phyloP scores from a whole-genome alignment of 2,888 invertebrate genomes.

The Cheilosia vulpina region DNA sequence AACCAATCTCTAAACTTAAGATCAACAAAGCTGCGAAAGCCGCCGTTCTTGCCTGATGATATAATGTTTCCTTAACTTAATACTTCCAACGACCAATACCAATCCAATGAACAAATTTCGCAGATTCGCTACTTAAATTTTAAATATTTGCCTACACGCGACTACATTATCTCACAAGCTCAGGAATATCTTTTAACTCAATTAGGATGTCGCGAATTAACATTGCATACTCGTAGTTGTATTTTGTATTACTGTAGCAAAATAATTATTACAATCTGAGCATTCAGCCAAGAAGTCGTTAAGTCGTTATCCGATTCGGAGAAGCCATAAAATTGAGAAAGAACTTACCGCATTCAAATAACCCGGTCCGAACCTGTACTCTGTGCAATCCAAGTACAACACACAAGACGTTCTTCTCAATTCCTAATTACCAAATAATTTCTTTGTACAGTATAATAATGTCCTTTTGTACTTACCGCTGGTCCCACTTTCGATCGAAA shows the following conservation, averaged over 20 bases:
- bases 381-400: not conserved
- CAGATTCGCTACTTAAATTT: no score
- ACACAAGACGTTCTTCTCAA: not conserved
- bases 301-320: slow-evolving; percentile 26
- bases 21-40: no score
- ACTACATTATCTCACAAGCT: not conserved
- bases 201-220: not conserved
- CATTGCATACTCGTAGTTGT: not conserved
- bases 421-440: slow-evolving; percentile 37
- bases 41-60: no score
- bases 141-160: no score
- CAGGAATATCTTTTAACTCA: not conserved
- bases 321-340: slow-evolving; percentile 3
- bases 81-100: no score
- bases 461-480: not conserved
- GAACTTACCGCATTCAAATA: slow-evolving; percentile 25
- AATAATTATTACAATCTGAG: not conserved
- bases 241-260: slow-evolving; percentile 1
- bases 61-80: no score
- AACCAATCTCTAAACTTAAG: no score
- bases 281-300: not conserved
- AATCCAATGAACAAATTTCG: no score
- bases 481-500: not conserved
- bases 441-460: slow-evolving; percentile 14
- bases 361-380: not conserved